phyloP scores from a whole-genome alignment of 2,797 vertebrate genomes.

The Gadopsis marmoratus region DNA sequence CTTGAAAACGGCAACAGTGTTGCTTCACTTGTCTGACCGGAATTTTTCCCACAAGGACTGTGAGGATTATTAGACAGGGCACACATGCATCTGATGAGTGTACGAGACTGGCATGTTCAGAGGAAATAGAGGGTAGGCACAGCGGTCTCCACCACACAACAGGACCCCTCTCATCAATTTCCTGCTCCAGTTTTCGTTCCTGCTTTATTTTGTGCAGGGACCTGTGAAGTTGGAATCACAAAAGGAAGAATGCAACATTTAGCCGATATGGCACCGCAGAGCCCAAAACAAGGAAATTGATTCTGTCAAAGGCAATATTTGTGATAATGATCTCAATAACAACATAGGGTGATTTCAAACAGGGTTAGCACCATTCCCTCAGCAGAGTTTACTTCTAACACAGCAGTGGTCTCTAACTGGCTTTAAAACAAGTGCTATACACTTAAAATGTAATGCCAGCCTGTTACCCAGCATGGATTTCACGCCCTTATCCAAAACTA shows the following conservation, averaged over 20 bases:
- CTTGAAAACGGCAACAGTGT: slow-evolving; percentile 52
- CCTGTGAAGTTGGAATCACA: slow-evolving; percentile 65
- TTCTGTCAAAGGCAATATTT: slow-evolving; percentile 77
- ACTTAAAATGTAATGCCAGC: slow-evolving; percentile 27
- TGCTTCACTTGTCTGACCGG: slow-evolving; percentile 52
- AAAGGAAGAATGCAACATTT: slow-evolving; percentile 69
- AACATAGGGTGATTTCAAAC: slow-evolving; percentile 63
- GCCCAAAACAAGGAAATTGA: slow-evolving; percentile 72
- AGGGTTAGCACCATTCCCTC: slow-evolving; percentile 54
- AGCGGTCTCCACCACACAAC: slow-evolving; percentile 74
- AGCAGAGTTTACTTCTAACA: slow-evolving; percentile 35
- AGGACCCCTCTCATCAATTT: slow-evolving; percentile 82
- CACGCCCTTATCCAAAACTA: slow-evolving; percentile 24
- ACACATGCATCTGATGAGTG: slow-evolving; percentile 71
- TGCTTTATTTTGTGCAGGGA: slow-evolving; percentile 72
- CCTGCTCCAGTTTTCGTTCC: slow-evolving; percentile 80
- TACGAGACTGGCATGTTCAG: slow-evolving; percentile 61
- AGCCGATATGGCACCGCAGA: slow-evolving; percentile 65
- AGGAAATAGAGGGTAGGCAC: slow-evolving; percentile 76
- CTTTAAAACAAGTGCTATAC: slow-evolving; percentile 39
- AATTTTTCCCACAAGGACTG: slow-evolving; percentile 62
- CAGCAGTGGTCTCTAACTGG: slow-evolving; percentile 54
- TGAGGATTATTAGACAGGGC: slow-evolving; percentile 59
- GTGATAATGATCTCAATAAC: slow-evolving; percentile 78
- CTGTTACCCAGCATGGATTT: slow-evolving; percentile 33